phyloP scores from a whole-genome alignment of 92 coral and sea anemone species.

The Zoanthus solanderi region DNA sequence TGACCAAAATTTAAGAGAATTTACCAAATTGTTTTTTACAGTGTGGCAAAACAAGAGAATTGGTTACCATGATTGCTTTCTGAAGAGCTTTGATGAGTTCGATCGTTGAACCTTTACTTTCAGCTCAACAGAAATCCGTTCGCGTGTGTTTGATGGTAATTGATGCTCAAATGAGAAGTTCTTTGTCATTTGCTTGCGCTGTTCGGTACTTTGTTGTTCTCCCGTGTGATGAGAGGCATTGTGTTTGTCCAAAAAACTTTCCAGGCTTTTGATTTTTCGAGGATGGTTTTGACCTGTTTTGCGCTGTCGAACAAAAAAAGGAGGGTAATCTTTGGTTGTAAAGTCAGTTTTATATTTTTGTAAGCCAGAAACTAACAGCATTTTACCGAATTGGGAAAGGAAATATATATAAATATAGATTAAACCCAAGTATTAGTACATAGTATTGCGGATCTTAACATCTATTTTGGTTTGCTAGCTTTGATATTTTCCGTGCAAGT shows the following conservation, averaged over 20 bases:
- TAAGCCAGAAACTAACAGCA: neutral
- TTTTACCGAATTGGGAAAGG: neutral
- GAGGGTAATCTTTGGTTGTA: neutral
- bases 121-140: slow-evolving; percentile 28
- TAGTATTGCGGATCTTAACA: no score
- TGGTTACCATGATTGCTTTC: slow-evolving; percentile 26
- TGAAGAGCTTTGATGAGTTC: neutral
- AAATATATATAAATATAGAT: neutral
- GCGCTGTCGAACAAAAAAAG: neutral
- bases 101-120: slow-evolving; percentile 9
- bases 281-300: neutral
- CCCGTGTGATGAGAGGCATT: neutral
- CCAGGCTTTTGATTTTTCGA: slow-evolving; percentile 22
- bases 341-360: neutral
- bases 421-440: no score
- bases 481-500: no score
- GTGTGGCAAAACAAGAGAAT: no score
- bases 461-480: no score
- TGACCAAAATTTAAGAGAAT: no score
- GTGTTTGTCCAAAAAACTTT: neutral
- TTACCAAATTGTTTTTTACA: no score
- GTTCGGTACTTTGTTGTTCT: neutral
- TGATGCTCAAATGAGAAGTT: neutral
- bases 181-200: neutral
- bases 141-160: slow-evolving; percentile 4